Evolutionary conservation across 2,797 vertebrate species (phyloP).

Genomic region (Danio choprae): DNA sequence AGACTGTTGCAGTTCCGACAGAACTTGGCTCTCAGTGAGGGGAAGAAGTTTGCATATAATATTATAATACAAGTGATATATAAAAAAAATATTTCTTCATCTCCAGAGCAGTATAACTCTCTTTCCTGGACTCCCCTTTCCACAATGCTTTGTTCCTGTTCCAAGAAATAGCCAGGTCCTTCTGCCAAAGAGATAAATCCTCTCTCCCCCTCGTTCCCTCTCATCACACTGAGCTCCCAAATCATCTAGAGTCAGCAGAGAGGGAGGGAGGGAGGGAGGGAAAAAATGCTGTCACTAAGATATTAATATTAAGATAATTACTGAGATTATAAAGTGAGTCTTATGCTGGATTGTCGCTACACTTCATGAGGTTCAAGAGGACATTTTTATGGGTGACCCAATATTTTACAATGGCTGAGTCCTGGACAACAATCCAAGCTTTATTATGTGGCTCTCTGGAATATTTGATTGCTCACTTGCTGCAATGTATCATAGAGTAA

Average conservation of each 20-base stretch:
- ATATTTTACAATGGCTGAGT: not conserved
- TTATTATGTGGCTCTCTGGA: too few relatives aligned
- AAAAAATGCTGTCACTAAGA: not conserved
- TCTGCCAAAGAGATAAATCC: conserved; percentile 37
- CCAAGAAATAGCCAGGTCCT: conserved; percentile 17
- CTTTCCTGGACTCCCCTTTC: conserved; percentile 15
- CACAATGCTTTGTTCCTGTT: conserved; percentile 22
- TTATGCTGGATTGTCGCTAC: not conserved
- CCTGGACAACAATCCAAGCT: too few relatives aligned
- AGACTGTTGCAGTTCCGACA: not conserved
- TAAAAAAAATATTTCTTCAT: conserved; percentile 9
- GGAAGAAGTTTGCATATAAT: not conserved
- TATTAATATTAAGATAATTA: not conserved
- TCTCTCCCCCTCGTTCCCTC: not conserved
- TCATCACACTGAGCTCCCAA: not conserved
- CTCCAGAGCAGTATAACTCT: conserved; percentile 1
- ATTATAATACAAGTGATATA: not conserved
- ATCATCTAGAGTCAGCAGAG: not conserved
- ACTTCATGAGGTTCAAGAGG: not conserved
- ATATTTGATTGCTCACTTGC: not conserved
- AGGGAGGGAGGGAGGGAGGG: not conserved
- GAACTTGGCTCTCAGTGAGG: not conserved
- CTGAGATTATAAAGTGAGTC: not conserved
- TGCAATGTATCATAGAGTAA: not conserved
- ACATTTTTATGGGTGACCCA: not conserved